Base-by-base conservation (phyloP, 2,888 invertebrate species). In the Craniophora ligustri region DNA sequence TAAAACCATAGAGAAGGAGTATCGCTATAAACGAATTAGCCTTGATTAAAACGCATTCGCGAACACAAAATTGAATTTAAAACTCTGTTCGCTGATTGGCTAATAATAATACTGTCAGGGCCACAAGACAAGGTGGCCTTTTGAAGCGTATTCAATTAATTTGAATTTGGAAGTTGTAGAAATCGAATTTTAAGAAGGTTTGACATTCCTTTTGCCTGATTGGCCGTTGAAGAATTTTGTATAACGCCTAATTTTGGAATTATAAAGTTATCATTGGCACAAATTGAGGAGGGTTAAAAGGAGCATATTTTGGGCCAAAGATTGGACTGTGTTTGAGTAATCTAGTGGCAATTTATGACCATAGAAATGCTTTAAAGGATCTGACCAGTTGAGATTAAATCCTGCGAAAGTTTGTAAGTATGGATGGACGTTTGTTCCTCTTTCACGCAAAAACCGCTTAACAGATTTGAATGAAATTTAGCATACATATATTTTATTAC, bases 21-120 rank as follows among this genome's bases (percentile, higher is more conserved):
- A 21, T 16, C 18, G 13, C 7, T 23, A n/a, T 6, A 57, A 60
- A 13, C 36, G 31, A 60, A 60, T 60, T 67, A 67, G 38, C 18
- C 30, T 61, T 67, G 60, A 69, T 72, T 72, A 72, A 67, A 69
- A 67, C 67, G 70, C 72, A 69, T 72, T 67, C 51, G 46, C 11
- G 53, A 56, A 48, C 11, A 0, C 30, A 56, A 58, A 62, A 72
- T 67, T 60, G 34, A 57, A 67, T 72, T 72, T 45, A 48, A 59
- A 72, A 65, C 54, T 72, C 59, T 21, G 19, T 55, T 42, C 35
- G 42, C 49, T 70, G 72, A 72, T 73, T 72, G 73, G 70, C 41
- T 61, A 31, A 31, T 53, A 58, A 62, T 70, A 65, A 70, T 55
- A 65, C 64, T 53, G 36, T 45, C 40, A 32, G 30, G 19, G 45